Base-by-base conservation (phyloP, 2,888 invertebrate genomes). In the Hypomecis punctinalis region DNA sequence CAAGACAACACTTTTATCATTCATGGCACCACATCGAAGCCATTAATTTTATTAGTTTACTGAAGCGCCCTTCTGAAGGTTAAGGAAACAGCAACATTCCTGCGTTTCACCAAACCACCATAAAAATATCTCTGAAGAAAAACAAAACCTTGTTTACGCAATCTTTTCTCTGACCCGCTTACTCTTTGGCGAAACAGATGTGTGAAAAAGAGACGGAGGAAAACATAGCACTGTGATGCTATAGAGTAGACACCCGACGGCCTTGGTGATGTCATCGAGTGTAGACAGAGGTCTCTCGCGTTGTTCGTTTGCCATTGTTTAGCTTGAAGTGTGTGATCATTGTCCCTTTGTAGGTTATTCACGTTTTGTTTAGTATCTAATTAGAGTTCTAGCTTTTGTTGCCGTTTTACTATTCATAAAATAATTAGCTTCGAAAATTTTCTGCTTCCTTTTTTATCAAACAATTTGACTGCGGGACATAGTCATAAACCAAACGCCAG, bases 211-310 rank as follows among this genome's bases (percentile, higher is more conserved):
- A 61, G 69, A 70, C 48, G 63, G 61, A 36, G 51, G 11, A 37
- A 45, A 37, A 51, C 39, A 51, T 63, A 59, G 49, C 52, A 46
- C 2, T 43, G 23, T 8, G 39, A 42, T 62, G n/a, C 9, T 58
- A 63, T 66, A 46, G 49, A 59, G 54, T 67, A 67, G 78, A 81
- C 79, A 84, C 85, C 74, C 72, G 86, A 68, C 79, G 87, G 81
- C 91, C 91, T 91, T 90, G 91, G 72, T 90, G 90, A 90, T 88
- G 89, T 91, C 88, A 91, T 81, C 83, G 79, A 71, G 73, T 77
- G 78, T 78, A 75, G 76, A 77, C 68, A 67, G 76, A 75, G 80
- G 80, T 85, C 79, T 83, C 82, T 85, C 83, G 82, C 79, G 79
- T 79, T 67, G 62, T 49, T 49, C 49, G 6, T 64, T 63, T 61